phyloP scores from a whole-genome alignment of 2,113 vertebrate genomes.

The Neofelis nebulosa region DNA sequence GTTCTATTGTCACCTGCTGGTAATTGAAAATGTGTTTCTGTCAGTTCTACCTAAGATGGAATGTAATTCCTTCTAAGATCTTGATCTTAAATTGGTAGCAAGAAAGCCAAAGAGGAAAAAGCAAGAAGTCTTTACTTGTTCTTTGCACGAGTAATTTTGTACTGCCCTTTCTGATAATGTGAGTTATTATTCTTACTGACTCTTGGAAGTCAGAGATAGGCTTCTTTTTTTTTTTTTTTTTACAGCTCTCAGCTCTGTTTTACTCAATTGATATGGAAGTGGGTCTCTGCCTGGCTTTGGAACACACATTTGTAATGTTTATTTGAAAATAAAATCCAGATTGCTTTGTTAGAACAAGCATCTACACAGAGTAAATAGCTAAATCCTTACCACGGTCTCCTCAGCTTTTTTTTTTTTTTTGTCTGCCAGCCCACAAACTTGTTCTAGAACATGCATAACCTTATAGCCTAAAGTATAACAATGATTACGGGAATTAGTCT shows the following conservation, averaged over 20 bases:
- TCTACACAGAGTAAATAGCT: constrained; percentile 28
- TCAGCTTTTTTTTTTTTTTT: neutral
- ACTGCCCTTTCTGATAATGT: constrained; percentile 86
- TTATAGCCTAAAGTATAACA: neutral
- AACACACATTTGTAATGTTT: constrained; percentile 70
- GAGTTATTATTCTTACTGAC: constrained; percentile 85
- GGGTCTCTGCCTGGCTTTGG: constrained; percentile 60
- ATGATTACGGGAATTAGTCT: neutral
- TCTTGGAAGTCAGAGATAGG: constrained; percentile 74
- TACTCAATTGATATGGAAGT: constrained; percentile 73
- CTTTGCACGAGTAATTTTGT: constrained; percentile 83
- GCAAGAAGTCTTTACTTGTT: constrained; percentile 82
- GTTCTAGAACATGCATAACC: neutral
- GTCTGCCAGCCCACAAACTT: neutral
- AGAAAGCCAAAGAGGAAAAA: constrained; percentile 81
- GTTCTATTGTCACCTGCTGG: constrained; percentile 83
- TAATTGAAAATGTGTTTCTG: constrained; percentile 90
- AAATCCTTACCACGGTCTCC: neutral
- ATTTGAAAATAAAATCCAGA: constrained; percentile 72
- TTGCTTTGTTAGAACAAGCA: constrained; percentile 66
- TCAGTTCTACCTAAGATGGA: constrained; percentile 83
- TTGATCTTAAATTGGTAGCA: constrained; percentile 85
- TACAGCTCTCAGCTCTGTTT: constrained; percentile 53
- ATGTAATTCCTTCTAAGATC: constrained; percentile 86
- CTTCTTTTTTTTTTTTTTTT: constrained; percentile 51